These are phyloP conservation scores for Macrobrachium rosenbergii DNA, from an alignment of 1,140 invertebrate species.

Conservation along the genomic window DNA sequence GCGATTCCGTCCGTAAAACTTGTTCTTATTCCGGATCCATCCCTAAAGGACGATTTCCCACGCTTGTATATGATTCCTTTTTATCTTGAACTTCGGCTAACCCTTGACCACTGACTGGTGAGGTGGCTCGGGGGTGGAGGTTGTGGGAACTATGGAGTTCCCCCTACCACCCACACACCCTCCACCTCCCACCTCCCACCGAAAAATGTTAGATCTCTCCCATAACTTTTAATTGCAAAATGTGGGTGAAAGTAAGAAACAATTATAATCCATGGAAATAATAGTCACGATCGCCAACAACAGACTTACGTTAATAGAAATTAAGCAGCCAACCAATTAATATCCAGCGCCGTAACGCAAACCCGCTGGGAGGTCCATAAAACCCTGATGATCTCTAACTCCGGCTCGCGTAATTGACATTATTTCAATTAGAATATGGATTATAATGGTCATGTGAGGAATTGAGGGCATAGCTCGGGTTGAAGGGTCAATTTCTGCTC, in stretches of 20 bases:
- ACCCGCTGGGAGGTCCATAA: slow-evolving; percentile 14
- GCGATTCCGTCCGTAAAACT: too few relatives aligned
- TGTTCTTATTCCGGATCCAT: too few relatives aligned
- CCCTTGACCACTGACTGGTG: too few relatives aligned
- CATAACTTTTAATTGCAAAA: slow-evolving; percentile 23
- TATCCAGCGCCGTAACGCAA: slow-evolving; percentile 7
- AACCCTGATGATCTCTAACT: slow-evolving; percentile 20
- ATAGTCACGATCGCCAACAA: slow-evolving; percentile 1
- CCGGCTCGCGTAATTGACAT: slow-evolving; percentile 14
- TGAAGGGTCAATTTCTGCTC: background rate
- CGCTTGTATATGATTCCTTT: too few relatives aligned
- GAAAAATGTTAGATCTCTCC: background rate
- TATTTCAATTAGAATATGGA: slow-evolving; percentile 17
- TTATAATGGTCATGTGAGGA: background rate
- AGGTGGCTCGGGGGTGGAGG: too few relatives aligned
- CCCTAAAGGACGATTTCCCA: too few relatives aligned
- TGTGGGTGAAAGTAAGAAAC: slow-evolving; percentile 28
- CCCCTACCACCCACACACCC: too few relatives aligned
- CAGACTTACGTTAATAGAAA: slow-evolving; percentile 10
- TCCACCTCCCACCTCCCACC: too few relatives aligned
- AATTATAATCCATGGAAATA: slow-evolving; percentile 14
- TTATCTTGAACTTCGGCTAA: too few relatives aligned
- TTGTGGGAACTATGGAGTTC: too few relatives aligned
- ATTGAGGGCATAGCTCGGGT: background rate
- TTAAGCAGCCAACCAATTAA: slow-evolving; percentile 4